Conservation (phyloP, 2,113 vertebrate species). For the Cyanocitta stelleri region DNA sequence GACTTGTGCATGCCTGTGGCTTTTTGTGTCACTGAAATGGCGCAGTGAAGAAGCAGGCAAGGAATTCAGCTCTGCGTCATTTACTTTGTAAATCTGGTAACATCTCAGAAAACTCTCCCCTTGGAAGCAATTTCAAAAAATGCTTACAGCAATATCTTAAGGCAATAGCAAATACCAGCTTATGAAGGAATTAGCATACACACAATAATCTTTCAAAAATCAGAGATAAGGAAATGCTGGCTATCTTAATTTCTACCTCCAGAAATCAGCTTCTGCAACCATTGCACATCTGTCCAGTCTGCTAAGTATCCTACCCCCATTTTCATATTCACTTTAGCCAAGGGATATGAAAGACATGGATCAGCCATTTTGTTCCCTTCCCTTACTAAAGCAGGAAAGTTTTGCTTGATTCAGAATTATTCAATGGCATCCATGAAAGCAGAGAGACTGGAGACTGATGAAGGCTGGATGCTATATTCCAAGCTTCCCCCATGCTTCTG, state of each 20-base stretch:
- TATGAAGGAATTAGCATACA: not conserved
- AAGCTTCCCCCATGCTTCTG: not conserved
- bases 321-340: not conserved
- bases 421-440: not conserved
- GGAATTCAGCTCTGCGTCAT: not conserved
- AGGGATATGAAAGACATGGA: not conserved
- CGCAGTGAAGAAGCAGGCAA: not conserved
- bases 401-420: not conserved
- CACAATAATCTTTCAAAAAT: not conserved
- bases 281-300: not conserved
- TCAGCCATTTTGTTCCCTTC: not conserved
- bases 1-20: constrained; percentile 7
- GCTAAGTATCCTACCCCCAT: not conserved
- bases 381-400: not conserved
- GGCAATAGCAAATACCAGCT: not conserved
- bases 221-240: not conserved
- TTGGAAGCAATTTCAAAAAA: not conserved
- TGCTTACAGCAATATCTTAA: not conserved
- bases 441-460: not conserved
- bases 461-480: not conserved
- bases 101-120: not conserved
- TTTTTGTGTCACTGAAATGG: not conserved
- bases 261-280: not conserved
- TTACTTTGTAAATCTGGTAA: not conserved
- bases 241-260: not conserved